Evolutionary conservation across 30 jellyfish, hydroid and myxozoan genomes (phyloP), one percentile per base, ranked within the genome.

Genomic region (Pelagia noctiluca): DNA sequence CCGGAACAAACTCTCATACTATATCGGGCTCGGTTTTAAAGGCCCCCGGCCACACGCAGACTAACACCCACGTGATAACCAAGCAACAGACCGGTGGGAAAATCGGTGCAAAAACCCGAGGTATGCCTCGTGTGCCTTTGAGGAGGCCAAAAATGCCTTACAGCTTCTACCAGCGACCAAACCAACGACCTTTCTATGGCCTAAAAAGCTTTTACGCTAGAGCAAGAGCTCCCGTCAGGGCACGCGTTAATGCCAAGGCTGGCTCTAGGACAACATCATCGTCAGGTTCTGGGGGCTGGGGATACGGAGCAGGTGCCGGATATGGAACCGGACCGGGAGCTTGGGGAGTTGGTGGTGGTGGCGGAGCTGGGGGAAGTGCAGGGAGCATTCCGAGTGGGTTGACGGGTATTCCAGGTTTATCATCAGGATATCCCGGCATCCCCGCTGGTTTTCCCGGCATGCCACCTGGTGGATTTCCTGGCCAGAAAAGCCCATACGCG

Each of bases 301-400:
- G 91, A n/a, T 76, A 73, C 18, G 91, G 91, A 12, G 91, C 91
- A 18, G 91, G 91, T 8, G 91, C 91, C 50, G 91, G 91, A 21
- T 80, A 71, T 61, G 91, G 91, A 50, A 35, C 84, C 34, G 91
- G 91, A 1, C 91, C 33, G 7, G 72, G 72, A 24, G 91, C 91
- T 16, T 80, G 91, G 91, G 91, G 91, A 35, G 52, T 80, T 26
- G 91, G 91, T 13, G 66, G 68, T 32, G 91, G 91, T 18, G 91
- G 91, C 3, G 91, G 91, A 29, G 91, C 78, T 18, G 91, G 91
- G 18, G 91, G 91, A 61, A 34, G 75, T 36, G 57, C 50, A 50
- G 72, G 84, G 76, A 65, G 57, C 42, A 80, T 80, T 16, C 91
- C 91, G 35, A 3, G 47, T 18, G 76, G 76, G 24, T 65, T 80